Evolutionary conservation across 2,888 invertebrate species (phyloP), one percentile per base, ranked within the genome.

Genomic region (Cyrtodaria siliqua): DNA sequence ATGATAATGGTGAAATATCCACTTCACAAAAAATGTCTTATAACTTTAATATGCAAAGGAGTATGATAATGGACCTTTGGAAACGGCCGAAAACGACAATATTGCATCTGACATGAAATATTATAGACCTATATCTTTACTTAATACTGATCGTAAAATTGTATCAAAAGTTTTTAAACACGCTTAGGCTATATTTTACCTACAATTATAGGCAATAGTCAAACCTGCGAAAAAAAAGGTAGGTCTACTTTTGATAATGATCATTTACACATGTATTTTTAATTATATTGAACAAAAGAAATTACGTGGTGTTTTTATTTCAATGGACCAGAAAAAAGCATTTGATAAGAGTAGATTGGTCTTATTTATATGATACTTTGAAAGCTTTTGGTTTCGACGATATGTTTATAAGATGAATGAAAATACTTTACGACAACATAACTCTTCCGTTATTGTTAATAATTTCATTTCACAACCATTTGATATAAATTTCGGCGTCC

Each of bases 301-400:
- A 14, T 27, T 77, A 18, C 18, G 53, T 40, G 69, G 73, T 38
- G 66, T 66, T 44, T 80, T 84, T 59, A 77, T 84, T 40, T 57
- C 47, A 67, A 42, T 84, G 29, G 85, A 86, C 50, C 86, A 85
- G 59, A 80, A 79, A 50, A 86, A 85, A 44, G 84, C 83, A 1
- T 85, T 85, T 44, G 83, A 85, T 56, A 60, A n/a, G 84, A 44
- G 84, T 84, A 12, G 72, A 64, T 33, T 78, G 81, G 57, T 59
- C 67, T 20, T 85, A 68, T 67, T n/a, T 86, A 24, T 81, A 74
- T 71, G 59, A 78, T 55, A 62, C 66, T 6, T 55, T 86, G 33
- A 2, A 59, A 9, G 29, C 67, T 12, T 84, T 79, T 64, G 81
- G 82, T 14, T 83, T 86, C 79, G 61, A 74, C 18, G 24, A 63